phyloP scores from a whole-genome alignment of 2,113 vertebrate species.

The Oncorhynchus masou region DNA sequence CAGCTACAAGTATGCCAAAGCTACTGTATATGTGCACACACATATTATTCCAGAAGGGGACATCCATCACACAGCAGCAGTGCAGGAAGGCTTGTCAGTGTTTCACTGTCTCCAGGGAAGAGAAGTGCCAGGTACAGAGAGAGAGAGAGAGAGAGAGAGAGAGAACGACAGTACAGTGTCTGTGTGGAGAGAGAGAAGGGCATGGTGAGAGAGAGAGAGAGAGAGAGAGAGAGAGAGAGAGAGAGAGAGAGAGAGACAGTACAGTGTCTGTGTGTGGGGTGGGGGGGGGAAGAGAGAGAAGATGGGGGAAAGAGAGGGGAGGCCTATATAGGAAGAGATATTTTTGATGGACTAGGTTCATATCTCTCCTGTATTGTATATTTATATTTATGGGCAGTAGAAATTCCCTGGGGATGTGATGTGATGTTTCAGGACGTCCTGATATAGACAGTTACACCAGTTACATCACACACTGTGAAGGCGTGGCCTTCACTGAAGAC shows the following conservation, averaged over 20 bases:
- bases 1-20: too few relatives aligned
- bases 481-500: too few relatives aligned
- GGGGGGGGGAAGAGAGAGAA: neutral
- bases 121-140: slow-evolving; percentile 9
- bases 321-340: neutral
- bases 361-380: neutral
- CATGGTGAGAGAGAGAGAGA: slow-evolving; percentile 13
- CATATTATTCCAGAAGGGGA: slow-evolving; percentile 13
- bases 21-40: neutral
- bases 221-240: neutral
- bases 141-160: slow-evolving; percentile 13
- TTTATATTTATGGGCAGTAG: neutral
- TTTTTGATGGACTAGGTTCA: neutral
- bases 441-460: neutral
- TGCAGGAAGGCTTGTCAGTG: slow-evolving; percentile 9
- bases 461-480: too few relatives aligned
- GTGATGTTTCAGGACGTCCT: neutral
- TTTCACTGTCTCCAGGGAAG: slow-evolving; percentile 25
- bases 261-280: too few relatives aligned
- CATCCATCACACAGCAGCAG: slow-evolving; percentile 32
- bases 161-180: neutral
- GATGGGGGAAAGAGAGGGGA: neutral
- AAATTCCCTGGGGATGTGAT: neutral
- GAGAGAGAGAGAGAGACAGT: neutral
- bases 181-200: neutral